A percentile compares a stretch with the other conserved stretches of the same genome.
Conservation (phyloP, 2,113 vertebrate genomes). For the Uropsilus gracilis region DNA sequence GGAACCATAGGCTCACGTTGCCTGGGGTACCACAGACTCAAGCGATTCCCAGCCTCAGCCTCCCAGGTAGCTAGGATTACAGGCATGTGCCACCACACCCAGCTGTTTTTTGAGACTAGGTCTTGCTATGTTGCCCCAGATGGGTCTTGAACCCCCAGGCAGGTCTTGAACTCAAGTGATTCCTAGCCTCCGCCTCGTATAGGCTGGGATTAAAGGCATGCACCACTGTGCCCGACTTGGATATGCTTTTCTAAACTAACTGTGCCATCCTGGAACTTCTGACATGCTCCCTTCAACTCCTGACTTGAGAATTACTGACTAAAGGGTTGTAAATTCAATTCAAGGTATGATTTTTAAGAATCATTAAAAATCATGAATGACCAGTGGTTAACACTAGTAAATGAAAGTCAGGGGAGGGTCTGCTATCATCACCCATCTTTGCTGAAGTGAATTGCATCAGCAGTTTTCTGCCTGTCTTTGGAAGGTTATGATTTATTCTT, state of each 20-base stretch:
- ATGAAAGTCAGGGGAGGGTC: constrained; percentile 19
- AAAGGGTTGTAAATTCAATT: background rate
- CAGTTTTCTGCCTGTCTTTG: background rate
- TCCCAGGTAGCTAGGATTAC: too few relatives aligned
- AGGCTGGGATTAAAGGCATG: too few relatives aligned
- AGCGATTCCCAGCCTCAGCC: too few relatives aligned
- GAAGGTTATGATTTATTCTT: constrained; percentile 41
- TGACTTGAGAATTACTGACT: background rate
- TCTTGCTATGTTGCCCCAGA: too few relatives aligned
- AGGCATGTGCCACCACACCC: too few relatives aligned
- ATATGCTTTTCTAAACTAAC: background rate
- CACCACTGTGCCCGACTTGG: too few relatives aligned
- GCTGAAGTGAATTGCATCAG: background rate
- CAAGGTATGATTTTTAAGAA: background rate
- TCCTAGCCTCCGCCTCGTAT: too few relatives aligned
- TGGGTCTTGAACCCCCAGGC: too few relatives aligned
- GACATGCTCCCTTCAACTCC: background rate
- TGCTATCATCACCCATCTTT: background rate
- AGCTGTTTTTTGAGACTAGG: too few relatives aligned
- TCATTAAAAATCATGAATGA: background rate
- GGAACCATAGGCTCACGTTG: too few relatives aligned
- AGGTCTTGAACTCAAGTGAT: too few relatives aligned
- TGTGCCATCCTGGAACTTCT: background rate
- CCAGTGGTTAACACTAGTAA: background rate
- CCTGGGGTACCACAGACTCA: too few relatives aligned